phyloP scores from a whole-genome alignment of 1,140 invertebrate species.

The Heterodera schachtii region DNA sequence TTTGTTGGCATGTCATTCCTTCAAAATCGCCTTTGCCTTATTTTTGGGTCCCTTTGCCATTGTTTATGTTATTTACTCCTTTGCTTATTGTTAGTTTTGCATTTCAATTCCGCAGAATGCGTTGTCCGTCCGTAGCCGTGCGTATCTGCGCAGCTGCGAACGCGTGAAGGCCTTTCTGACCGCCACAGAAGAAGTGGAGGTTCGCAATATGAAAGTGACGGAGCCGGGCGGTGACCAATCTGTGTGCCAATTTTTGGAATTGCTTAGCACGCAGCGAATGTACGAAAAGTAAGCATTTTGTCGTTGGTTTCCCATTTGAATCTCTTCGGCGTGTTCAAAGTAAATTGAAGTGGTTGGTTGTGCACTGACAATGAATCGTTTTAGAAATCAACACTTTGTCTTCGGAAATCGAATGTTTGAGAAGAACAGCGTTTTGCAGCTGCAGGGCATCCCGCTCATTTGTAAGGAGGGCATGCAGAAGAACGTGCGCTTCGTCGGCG shows the following conservation, averaged over 20 bases:
- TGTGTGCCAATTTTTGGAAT: constrained; percentile 35
- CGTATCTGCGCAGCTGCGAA: constrained; percentile 9
- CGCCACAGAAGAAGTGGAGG: constrained; percentile 16
- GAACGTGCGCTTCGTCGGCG: constrained; percentile 42
- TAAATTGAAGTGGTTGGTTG: no score
- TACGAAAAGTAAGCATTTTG: neutral
- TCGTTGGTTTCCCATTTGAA: neutral
- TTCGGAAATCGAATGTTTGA: constrained; percentile 29
- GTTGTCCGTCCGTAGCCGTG: constrained; percentile 2
- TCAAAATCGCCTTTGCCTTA: no score
- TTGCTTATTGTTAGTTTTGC: neutral
- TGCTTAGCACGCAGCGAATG: constrained; percentile 26
- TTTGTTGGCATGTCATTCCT: no score
- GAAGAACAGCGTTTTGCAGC: constrained; percentile 21
- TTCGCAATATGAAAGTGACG: neutral
- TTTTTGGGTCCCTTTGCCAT: no score
- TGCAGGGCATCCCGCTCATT: constrained; percentile 35
- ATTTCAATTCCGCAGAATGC: constrained; percentile 5
- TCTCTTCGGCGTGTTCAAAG: neutral
- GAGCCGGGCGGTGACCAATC: constrained; percentile 17
- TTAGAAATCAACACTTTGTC: constrained; percentile 34
- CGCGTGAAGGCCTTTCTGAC: constrained; percentile 27
- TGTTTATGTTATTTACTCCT: no score
- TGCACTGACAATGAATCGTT: neutral
- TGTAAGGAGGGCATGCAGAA: constrained; percentile 43